Conservation (phyloP, 2,113 vertebrate genomes). For the Psittacula cyanocephala region DNA sequence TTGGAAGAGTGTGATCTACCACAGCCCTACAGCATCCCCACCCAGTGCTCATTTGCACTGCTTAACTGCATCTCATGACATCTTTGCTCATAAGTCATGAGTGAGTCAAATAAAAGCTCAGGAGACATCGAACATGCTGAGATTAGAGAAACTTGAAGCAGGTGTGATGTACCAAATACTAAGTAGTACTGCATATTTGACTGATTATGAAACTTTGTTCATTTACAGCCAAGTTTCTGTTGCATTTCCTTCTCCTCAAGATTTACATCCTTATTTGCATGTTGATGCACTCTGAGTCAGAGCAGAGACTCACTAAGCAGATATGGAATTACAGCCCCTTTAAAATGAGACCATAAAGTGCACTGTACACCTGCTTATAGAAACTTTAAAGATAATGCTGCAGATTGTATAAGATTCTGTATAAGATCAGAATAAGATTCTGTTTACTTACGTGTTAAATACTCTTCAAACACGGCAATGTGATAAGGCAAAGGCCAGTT, state of each 20-base stretch:
- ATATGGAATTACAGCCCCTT: background rate
- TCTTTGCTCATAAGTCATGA: background rate
- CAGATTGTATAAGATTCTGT: background rate
- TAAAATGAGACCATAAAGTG: slow-evolving; percentile 3
- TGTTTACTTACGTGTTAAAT: background rate
- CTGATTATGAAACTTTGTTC: slow-evolving; percentile 8
- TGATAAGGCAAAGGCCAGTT: background rate
- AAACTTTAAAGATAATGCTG: background rate
- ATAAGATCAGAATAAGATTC: background rate
- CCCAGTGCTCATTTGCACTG: background rate
- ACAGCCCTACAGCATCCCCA: background rate
- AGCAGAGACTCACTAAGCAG: background rate
- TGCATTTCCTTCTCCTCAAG: background rate
- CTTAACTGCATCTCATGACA: background rate
- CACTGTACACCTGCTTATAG: background rate
- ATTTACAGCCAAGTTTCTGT: slow-evolving; percentile 9
- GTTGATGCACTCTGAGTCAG: background rate
- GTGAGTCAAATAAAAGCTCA: background rate
- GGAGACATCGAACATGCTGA: background rate
- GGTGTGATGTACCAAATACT: background rate
- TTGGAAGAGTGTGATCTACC: background rate
- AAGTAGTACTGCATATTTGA: background rate
- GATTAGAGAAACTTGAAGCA: background rate
- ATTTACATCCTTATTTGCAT: slow-evolving; percentile 41
- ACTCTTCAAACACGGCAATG: background rate